phyloP scores from a whole-genome alignment of 2,888 invertebrate genomes.

The Lingula anatina region DNA sequence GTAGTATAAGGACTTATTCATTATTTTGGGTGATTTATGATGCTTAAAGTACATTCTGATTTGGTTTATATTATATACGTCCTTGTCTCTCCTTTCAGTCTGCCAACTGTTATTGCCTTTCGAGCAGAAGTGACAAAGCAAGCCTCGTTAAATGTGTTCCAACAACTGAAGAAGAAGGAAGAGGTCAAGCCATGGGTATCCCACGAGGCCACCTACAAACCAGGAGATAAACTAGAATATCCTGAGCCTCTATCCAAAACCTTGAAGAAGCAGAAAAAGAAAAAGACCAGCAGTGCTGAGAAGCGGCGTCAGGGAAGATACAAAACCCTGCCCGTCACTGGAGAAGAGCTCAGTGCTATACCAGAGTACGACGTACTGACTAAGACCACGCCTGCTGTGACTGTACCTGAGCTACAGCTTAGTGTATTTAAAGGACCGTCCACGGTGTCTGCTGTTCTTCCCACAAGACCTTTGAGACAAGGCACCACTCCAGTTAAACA shows the following conservation, averaged over 20 bases:
- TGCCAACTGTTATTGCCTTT: constrained; percentile 45
- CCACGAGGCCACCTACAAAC: background rate
- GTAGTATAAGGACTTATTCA: too few species aligned
- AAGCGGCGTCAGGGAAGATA: constrained; percentile 54
- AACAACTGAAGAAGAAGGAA: constrained; percentile 23
- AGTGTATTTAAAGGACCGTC: too few species aligned
- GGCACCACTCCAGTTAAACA: too few species aligned
- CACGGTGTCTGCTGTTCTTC: too few species aligned
- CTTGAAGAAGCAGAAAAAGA: constrained; percentile 8
- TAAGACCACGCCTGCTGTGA: too few species aligned
- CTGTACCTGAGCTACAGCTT: too few species aligned
- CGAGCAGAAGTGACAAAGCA: constrained; percentile 33
- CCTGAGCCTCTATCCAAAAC: constrained; percentile 35
- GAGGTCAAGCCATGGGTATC: constrained; percentile 8
- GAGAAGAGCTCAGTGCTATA: constrained; percentile 60
- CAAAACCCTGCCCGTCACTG: constrained; percentile 72
- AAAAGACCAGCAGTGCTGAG: background rate
- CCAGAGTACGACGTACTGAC: too few species aligned
- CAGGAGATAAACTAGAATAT: constrained; percentile 27
- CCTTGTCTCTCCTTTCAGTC: constrained; percentile 25
- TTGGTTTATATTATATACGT: too few species aligned
- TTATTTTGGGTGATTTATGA: too few species aligned
- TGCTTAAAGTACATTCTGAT: too few species aligned
- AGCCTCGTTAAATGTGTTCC: constrained; percentile 34
- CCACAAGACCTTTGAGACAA: too few species aligned